Base-by-base conservation (phyloP, 1,140 invertebrate genomes). In the Lepidostoma basale region DNA sequence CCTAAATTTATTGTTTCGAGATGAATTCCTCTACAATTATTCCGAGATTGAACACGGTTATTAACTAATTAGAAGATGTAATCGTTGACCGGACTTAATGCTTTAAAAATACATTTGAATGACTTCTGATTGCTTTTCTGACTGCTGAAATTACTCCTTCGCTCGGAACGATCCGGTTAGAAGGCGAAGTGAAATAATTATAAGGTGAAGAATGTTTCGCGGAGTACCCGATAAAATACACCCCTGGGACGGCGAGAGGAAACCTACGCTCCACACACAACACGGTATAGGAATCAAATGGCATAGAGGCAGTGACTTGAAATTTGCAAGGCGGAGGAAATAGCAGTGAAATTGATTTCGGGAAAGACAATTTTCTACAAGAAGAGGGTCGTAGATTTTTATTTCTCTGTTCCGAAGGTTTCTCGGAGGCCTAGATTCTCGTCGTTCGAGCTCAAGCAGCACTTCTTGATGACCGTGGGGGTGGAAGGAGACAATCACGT, bases 301-400 rank as follows among this genome's bases (percentile, higher is more conserved):
- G n/a, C n/a, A n/a, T n/a, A n/a, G n/a, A n/a, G n/a, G 20, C 1
- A 59, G n/a, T 33, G 60, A 28, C 63, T 30, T 44, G 28, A 36
- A 58, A 42, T 44, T 26, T 66, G 63, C 47, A 66, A 56, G 45
- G 26, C 64, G 36, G 25, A 20, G 23, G 28, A 59, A 59, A 60
- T 47, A 45, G 18, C 36, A 10, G 12, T 33, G 54, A 47, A 67
- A 67, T 67, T 67, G 64, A 67, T 67, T 59, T 49, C 8, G 22
- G 28, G 40, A 18, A 54, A 54, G 54, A 40, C 39, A 60, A 23
- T 59, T 59, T 67, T 59, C 23, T 6, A 25, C 12, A 10, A 60
- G 25, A 39, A 22, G 49, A 40, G 56, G 64, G 56, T 60, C 52
- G 64, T 67, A 67, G 36, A 22, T 26, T 67, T 67, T 67, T 67